Evolutionary conservation across 1,140 invertebrate species (phyloP).

Genomic region (Probaryconus sp.): DNA sequence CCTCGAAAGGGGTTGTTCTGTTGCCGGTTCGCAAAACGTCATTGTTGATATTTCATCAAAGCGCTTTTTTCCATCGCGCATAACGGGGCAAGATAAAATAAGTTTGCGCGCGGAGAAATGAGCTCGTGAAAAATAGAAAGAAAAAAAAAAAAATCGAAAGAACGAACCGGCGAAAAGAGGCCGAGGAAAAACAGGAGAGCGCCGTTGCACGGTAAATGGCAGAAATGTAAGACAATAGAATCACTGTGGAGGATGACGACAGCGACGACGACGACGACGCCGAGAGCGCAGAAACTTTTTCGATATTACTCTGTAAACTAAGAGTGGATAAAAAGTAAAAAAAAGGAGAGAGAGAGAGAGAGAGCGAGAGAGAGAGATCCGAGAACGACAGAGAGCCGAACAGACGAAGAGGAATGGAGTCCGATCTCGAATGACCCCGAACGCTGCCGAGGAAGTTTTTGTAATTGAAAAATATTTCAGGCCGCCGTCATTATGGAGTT

Average conservation of each 20-base stretch:
- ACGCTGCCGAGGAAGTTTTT: conserved; percentile 47
- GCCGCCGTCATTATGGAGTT: conserved; percentile 50
- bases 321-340: conserved; percentile 54
- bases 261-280: conserved; percentile 29
- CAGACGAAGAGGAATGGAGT: conserved; percentile 48
- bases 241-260: conserved; percentile 32
- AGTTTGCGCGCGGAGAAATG: conserved; percentile 26
- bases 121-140: conserved; percentile 10
- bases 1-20: conserved; percentile 22
- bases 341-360: conserved; percentile 26
- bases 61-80: not conserved
- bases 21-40: not conserved
- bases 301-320: conserved; percentile 62
- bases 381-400: too few species aligned
- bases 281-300: conserved; percentile 62
- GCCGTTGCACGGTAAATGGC: conserved; percentile 21
- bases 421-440: conserved; percentile 57
- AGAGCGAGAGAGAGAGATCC: too few species aligned
- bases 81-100: conserved; percentile 11
- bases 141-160: conserved; percentile 5
- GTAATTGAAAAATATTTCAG: conserved; percentile 66
- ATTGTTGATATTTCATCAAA: too few species aligned
- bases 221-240: conserved; percentile 62
- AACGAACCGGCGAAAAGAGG: not conserved
- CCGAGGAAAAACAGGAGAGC: conserved; percentile 2